A percentile compares a stretch with the other conserved stretches of the same genome.
phyloP scores from a whole-genome alignment of 2,113 vertebrate genomes.

The Pluvianellus socialis region DNA sequence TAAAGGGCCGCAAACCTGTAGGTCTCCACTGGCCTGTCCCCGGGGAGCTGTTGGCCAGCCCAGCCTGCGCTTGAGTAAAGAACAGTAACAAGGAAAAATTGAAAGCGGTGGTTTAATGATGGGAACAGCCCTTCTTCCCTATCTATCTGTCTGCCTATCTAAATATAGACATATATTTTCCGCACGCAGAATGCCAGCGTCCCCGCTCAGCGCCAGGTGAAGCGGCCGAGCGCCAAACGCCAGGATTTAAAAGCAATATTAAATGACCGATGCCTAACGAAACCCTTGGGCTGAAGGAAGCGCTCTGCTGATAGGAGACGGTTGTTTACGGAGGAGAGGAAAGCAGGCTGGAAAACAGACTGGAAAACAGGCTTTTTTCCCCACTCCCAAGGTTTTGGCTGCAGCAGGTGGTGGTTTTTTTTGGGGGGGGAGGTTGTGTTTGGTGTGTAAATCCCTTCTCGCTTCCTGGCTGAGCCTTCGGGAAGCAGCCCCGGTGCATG shows the following conservation, averaged over 20 bases:
- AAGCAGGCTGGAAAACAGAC: neutral
- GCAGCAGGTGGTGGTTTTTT: neutral
- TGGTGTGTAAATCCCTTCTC: neutral
- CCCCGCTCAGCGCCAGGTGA: neutral
- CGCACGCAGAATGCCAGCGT: neutral
- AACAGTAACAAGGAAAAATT: neutral
- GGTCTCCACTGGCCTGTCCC: neutral
- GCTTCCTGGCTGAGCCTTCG: rapidly evolving
- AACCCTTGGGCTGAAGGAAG: neutral
- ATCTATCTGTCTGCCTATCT: neutral
- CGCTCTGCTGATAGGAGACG: neutral
- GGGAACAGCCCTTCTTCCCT: neutral
- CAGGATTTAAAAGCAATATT: neutral
- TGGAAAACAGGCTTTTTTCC: neutral
- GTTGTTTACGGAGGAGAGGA: neutral
- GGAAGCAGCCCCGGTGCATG: neutral
- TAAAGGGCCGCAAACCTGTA: neutral
- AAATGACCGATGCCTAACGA: neutral
- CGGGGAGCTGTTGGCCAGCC: neutral
- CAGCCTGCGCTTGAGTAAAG: neutral
- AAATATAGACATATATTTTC: neutral
- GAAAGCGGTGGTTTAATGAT: neutral
- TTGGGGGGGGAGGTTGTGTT: neutral
- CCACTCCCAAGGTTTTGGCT: neutral
- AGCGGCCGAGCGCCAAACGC: neutral